A percentile compares a stretch with the other conserved stretches of the same genome.
These are phyloP conservation scores for Malacoctenus gilli DNA, from an alignment of 2,797 vertebrate species.

Conservation along the genomic window DNA sequence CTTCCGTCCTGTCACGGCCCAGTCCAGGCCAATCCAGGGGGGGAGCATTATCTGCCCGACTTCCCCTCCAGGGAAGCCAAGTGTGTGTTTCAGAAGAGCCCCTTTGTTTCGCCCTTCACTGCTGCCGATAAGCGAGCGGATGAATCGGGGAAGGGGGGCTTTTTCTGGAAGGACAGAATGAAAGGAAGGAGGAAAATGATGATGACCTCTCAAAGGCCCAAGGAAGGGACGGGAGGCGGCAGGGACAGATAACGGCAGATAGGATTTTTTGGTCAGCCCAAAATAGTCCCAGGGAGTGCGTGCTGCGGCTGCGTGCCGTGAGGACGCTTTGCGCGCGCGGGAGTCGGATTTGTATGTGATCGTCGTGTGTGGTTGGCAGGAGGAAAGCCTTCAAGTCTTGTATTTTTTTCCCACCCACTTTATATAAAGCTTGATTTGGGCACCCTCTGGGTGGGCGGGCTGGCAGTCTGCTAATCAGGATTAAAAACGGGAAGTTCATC, in stretches of 20 bases:
- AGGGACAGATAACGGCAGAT: constrained; percentile 43
- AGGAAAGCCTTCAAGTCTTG: constrained; percentile 8
- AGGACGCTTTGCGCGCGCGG: too few species aligned
- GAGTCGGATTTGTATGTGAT: constrained; percentile 24
- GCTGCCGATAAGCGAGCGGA: constrained; percentile 68
- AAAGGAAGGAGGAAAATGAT: constrained; percentile 65
- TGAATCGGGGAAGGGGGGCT: constrained; percentile 65
- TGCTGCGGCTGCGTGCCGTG: neutral
- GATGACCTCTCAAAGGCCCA: constrained; percentile 50
- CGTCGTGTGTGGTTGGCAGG: neutral
- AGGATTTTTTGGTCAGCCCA: constrained; percentile 36
- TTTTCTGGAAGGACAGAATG: constrained; percentile 59
- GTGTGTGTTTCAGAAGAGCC: constrained; percentile 58
- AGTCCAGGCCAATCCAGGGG: constrained; percentile 17
- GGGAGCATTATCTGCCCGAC: constrained; percentile 44
- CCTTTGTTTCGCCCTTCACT: constrained; percentile 72
- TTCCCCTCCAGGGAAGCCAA: constrained; percentile 56
- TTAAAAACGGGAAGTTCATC: constrained; percentile 69
- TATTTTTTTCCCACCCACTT: constrained; percentile 1
- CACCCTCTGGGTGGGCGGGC: constrained; percentile 22
- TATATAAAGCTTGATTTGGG: constrained; percentile 40
- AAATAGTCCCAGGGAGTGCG: constrained; percentile 30
- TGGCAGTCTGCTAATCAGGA: constrained; percentile 55
- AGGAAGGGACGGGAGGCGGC: constrained; percentile 41
- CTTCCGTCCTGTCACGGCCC: constrained; percentile 7